Conservation (phyloP, 2,888 invertebrate genomes). For the Cantharis flavilabris region DNA sequence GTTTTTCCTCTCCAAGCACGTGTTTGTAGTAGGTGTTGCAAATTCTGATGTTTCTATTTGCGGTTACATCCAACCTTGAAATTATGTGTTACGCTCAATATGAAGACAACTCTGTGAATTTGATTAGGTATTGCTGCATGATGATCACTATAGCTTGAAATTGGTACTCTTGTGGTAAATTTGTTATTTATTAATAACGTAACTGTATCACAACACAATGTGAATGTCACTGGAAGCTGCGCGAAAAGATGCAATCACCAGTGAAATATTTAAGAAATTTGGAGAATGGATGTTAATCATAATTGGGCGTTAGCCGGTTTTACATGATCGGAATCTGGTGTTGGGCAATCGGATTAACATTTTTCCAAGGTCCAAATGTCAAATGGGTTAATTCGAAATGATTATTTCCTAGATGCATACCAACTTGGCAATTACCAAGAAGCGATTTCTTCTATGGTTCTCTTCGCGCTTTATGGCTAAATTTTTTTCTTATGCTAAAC, state of each 20-base stretch:
- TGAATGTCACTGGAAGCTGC: neutral
- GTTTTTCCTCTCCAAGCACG: neutral
- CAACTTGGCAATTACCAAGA: neutral
- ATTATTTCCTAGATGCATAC: neutral
- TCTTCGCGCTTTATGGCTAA: neutral
- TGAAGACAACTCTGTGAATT: neutral
- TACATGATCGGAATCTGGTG: neutral
- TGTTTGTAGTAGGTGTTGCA: neutral
- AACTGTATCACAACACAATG: neutral
- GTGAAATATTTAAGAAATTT: neutral
- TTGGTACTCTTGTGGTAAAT: neutral
- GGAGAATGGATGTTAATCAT: neutral
- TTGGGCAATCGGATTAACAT: neutral
- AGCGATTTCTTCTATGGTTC: neutral
- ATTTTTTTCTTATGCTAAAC: neutral
- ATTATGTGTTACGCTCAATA: neutral
- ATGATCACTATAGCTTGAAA: neutral
- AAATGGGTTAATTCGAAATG: neutral
- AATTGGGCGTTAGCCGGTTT: neutral
- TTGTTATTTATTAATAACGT: neutral
- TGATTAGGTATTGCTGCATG: neutral
- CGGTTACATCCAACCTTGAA: neutral
- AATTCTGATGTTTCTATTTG: neutral
- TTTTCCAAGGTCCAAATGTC: neutral
- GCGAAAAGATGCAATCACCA: neutral